Base-by-base conservation (phyloP, 2,797 vertebrate species). In the Channallabes apus region DNA sequence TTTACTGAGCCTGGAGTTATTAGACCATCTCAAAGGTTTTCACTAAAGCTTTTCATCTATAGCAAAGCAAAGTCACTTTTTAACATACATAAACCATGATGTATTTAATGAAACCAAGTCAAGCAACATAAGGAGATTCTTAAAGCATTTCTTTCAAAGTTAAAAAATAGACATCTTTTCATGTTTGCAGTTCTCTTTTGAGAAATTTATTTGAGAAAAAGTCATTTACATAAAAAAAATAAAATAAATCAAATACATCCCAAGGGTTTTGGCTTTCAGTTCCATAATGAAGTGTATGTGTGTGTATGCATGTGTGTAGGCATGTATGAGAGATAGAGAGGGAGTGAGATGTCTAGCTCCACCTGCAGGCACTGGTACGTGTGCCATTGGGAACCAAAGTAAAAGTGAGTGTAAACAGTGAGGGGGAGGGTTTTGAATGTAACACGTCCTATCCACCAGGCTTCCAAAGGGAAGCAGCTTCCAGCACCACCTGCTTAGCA, bases 391-490 rank as follows among this genome's bases (percentile, higher is more conserved):
- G 71, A 88, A 80, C 83, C 75, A 62, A 65, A 87, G 35, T 22
- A 79, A 58, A 58, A 80, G 71, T 77, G 80, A 56, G 72, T 86
- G 88, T 90, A 89, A 89, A 89, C 89, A 88, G 82, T 87, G 81
- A 81, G 38, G 68, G 72, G 79, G 86, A 79, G 71, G 75, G 83
- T 59, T 83, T 88, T 85, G n/a, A 79, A 87, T 65, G 84, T 73
- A 85, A 86, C 76, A 85, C 88, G 84, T 88, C 81, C 80, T 27
- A 75, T 87, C 84, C 83, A 80, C 86, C 86, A 89, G 89, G 90
- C 91, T 91, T 91, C 91, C 89, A 92, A 75, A 90, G 84, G 89
- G 91, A 91, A 92, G 91, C 91, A 91, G 86, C 87, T 81, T 82
- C 75, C 84, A 89, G 83, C 86, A 88, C 87, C 84, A 85, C 91